phyloP scores from a whole-genome alignment of 2,113 vertebrate genomes.

The Clinocottus analis region DNA sequence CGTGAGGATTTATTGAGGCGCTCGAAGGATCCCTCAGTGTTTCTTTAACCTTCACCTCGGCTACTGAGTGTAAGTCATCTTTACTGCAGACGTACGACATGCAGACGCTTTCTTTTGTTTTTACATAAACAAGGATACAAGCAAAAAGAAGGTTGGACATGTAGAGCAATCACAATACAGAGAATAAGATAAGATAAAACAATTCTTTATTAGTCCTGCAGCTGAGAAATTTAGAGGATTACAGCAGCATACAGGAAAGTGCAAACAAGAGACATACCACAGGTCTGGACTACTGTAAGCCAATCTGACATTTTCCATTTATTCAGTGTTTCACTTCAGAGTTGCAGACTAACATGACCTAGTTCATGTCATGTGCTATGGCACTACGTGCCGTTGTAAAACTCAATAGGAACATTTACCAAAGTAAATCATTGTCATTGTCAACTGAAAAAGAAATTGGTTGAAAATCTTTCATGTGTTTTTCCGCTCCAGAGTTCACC shows the following conservation, averaged over 20 bases:
- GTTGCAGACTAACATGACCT: background rate
- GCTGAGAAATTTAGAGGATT: no score
- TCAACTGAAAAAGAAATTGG: background rate
- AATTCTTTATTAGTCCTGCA: no score
- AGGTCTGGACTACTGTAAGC: background rate
- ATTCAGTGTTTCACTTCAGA: background rate
- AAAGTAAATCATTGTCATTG: background rate
- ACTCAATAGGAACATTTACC: background rate
- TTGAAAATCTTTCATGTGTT: background rate
- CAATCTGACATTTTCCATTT: background rate
- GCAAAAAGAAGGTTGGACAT: background rate
- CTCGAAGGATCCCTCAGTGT: conserved; percentile 23
- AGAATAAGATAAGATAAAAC: background rate
- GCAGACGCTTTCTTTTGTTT: conserved; percentile 7
- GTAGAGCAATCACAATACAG: background rate
- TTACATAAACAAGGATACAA: background rate
- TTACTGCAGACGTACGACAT: conserved; percentile 24
- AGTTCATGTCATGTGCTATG: background rate
- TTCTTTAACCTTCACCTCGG: conserved; percentile 40
- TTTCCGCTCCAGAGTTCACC: background rate
- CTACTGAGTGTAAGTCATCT: conserved; percentile 45
- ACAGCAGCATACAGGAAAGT: no score
- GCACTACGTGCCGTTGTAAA: background rate
- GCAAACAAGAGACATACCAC: no score
- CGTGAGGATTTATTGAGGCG: conserved; percentile 47